These are phyloP conservation scores for Cephus runcator DNA, from an alignment of 2,888 invertebrate species.

Conservation along the genomic window DNA sequence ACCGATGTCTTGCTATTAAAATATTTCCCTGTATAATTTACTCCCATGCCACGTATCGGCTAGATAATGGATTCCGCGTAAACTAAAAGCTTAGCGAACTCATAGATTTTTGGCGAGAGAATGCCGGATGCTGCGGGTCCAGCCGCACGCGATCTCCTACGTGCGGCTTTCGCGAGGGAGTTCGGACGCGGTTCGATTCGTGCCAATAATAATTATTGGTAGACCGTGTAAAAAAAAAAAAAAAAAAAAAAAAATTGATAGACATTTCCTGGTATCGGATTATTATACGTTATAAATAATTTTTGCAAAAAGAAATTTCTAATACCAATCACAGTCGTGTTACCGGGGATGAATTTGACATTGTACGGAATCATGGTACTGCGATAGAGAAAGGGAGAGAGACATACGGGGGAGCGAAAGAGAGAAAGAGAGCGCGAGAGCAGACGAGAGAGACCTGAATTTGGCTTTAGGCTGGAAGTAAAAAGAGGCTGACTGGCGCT, in stretches of 20 bases:
- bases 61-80: not conserved
- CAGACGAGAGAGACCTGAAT: constrained; percentile 8
- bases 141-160: not conserved
- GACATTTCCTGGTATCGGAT: not conserved
- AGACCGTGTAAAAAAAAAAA: not conserved
- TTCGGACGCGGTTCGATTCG: not conserved
- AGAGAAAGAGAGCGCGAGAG: constrained; percentile 10
- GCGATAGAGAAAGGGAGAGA: not conserved
- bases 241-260: not conserved
- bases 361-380: not conserved
- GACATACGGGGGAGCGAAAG: not conserved
- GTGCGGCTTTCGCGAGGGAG: not conserved
- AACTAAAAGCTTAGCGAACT: not conserved
- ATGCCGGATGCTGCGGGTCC: not conserved
- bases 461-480: constrained; percentile 20
- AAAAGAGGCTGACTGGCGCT: constrained; percentile 15
- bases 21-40: not conserved
- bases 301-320: not conserved
- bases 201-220: not conserved
- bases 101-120: not conserved
- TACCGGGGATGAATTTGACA: not conserved
- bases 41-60: not conserved
- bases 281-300: not conserved
- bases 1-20: not conserved
- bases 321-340: not conserved